Evolutionary conservation across 2,888 invertebrate species (phyloP).

Genomic region (Tenthredo amoena): DNA sequence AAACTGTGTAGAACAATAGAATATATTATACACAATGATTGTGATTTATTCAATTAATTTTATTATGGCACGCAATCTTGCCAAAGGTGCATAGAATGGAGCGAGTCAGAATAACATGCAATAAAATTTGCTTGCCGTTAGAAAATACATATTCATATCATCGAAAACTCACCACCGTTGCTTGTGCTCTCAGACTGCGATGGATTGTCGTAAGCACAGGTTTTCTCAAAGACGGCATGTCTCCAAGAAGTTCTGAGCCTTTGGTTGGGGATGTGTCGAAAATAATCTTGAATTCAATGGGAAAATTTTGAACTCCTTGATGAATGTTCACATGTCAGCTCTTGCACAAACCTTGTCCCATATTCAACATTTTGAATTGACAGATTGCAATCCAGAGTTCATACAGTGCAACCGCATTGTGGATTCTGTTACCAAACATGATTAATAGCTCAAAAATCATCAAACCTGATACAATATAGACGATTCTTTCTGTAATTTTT

Average conservation of each 20-base stretch:
- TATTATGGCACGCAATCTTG: too few relatives aligned
- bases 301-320: constrained; percentile 5
- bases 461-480: constrained; percentile 7
- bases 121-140: too few relatives aligned
- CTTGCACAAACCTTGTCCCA: neutral
- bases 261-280: constrained; percentile 6
- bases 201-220: too few relatives aligned
- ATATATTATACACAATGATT: too few relatives aligned
- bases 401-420: neutral
- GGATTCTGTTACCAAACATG: neutral
- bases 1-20: too few relatives aligned
- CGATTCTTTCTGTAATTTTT: neutral
- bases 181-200: too few relatives aligned
- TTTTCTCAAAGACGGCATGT: too few relatives aligned
- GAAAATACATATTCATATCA: too few relatives aligned
- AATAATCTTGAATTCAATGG: constrained; percentile 7
- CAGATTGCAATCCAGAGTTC: neutral
- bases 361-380: neutral
- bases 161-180: too few relatives aligned
- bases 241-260: neutral
- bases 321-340: constrained; percentile 6
- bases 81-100: too few relatives aligned
- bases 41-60: too few relatives aligned
- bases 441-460: neutral
- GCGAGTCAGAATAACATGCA: too few relatives aligned